Evolutionary conservation across 2,113 vertebrate species (phyloP).

Genomic region (Chaetura pelagica): DNA sequence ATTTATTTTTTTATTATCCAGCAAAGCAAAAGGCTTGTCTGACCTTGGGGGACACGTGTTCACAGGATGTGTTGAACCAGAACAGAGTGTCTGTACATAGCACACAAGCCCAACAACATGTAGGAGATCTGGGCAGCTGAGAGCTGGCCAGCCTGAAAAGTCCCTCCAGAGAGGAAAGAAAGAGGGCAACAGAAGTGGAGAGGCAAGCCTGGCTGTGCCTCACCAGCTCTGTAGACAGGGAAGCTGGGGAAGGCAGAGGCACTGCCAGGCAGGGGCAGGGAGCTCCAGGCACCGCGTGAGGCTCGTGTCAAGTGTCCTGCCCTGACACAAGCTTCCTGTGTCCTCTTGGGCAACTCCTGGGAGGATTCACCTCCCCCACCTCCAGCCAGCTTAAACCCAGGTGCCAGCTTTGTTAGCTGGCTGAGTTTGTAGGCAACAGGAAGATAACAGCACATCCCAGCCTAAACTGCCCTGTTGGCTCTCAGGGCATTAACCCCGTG

Average conservation of each 20-base stretch:
- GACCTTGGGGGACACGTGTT: not conserved
- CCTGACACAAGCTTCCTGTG: not conserved
- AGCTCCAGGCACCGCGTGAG: not conserved
- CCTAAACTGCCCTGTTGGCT: not conserved
- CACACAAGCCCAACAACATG: accelerated
- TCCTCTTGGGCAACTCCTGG: not conserved
- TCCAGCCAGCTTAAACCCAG: not conserved
- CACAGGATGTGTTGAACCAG: not conserved
- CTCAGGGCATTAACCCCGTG: not conserved
- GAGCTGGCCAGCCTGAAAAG: not conserved
- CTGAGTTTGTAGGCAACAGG: not conserved
- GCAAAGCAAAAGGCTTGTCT: not conserved
- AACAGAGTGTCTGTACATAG: accelerated
- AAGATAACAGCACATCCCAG: not conserved
- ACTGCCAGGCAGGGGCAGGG: not conserved
- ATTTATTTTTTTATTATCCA: not conserved
- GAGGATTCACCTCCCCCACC: not conserved
- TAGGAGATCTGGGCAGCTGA: not conserved
- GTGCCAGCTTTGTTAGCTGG: not conserved
- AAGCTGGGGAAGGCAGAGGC: not conserved
- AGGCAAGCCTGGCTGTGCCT: not conserved
- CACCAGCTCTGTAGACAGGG: not conserved
- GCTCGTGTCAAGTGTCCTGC: not conserved
- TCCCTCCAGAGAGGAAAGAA: not conserved
- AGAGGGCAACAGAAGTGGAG: not conserved